Percentiles rank a stretch among this genome's conserved stretches.
phyloP scores from a whole-genome alignment of 2,113 vertebrate genomes.

The Candoia aspera region DNA sequence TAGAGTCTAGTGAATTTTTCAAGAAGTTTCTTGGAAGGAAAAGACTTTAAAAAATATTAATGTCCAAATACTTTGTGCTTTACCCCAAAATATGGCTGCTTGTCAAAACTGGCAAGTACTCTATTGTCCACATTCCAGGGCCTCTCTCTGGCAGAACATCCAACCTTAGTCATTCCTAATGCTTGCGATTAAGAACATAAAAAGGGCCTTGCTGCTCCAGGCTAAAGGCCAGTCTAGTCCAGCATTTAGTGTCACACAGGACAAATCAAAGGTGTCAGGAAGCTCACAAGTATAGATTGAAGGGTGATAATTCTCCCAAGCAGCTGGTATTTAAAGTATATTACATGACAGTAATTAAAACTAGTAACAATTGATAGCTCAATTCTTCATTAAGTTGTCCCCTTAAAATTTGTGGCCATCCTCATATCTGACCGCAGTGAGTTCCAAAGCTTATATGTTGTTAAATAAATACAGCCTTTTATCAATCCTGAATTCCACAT shows the following conservation, averaged over 20 bases:
- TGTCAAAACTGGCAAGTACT: constrained; percentile 36
- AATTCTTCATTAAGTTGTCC: too few species aligned
- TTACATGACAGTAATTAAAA: too few species aligned
- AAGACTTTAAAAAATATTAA: neutral
- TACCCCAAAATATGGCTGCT: neutral
- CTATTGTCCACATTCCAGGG: constrained; percentile 20
- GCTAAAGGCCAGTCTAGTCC: neutral
- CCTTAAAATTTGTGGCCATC: too few species aligned
- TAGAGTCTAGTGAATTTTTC: neutral
- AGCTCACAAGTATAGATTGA: neutral
- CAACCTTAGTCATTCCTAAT: constrained; percentile 2
- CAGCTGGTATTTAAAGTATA: too few species aligned
- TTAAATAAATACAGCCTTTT: too few species aligned
- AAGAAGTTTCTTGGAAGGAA: neutral
- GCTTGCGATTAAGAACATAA: constrained; percentile 21
- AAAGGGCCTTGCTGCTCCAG: neutral
- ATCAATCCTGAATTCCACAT: too few species aligned
- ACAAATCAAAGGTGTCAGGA: neutral
- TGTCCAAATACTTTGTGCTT: neutral
- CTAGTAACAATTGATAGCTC: too few species aligned
- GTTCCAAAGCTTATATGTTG: too few species aligned
- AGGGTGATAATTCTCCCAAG: neutral
- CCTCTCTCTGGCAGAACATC: constrained; percentile 48
- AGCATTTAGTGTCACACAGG: neutral
- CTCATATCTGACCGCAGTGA: too few species aligned